Conservation (phyloP, 2,797 vertebrate species). For the Pantherophis alleghaniensis region DNA sequence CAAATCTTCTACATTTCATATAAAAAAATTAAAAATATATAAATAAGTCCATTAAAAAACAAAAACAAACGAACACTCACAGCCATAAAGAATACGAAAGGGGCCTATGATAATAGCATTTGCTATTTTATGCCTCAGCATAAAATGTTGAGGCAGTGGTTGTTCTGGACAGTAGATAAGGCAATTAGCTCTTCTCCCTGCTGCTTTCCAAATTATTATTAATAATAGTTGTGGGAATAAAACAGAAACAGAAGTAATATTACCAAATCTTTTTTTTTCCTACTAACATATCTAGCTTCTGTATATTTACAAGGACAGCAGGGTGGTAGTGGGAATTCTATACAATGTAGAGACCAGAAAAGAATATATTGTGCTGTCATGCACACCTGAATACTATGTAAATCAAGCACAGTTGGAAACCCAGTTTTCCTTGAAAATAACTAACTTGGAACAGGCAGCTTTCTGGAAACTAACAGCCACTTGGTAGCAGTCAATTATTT, state of each 20-base stretch:
- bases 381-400: slow-evolving; percentile 3
- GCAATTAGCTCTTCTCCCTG: background rate
- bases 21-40: background rate
- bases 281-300: background rate
- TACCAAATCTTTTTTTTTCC: background rate
- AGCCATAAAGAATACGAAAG: background rate
- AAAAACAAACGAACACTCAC: background rate
- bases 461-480: background rate
- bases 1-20: background rate
- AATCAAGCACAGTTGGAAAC: background rate
- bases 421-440: background rate
- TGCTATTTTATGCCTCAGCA: background rate
- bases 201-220: background rate
- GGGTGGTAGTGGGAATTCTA: background rate
- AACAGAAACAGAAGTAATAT: background rate
- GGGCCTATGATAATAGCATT: background rate
- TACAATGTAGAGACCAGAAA: background rate
- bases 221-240: background rate
- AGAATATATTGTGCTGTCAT: accelerated
- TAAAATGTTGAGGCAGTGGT: background rate
- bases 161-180: background rate
- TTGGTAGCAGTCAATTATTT: background rate
- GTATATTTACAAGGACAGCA: background rate
- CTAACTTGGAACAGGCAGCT: slow-evolving; percentile 12
- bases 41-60: background rate